Evolutionary conservation across 2,888 invertebrate genomes (phyloP).

Genomic region (Caradrina clavipalpis): DNA sequence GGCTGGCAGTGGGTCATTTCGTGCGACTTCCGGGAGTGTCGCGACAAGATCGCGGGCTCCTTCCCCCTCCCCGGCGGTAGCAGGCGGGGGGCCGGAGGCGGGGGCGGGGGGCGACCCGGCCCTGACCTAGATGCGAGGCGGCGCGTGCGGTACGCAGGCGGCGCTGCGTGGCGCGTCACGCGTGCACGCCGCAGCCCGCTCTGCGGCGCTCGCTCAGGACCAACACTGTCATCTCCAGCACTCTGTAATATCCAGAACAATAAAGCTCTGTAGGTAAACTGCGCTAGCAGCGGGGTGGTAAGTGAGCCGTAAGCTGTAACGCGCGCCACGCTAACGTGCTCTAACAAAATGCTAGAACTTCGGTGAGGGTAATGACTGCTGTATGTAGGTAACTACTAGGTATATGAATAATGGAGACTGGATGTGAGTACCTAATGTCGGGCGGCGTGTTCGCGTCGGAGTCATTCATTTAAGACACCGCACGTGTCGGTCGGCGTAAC

Average conservation of each 20-base stretch:
- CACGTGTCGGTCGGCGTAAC: conserved; percentile 5
- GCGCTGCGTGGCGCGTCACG: conserved; percentile 23
- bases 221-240: too few species aligned
- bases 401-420: background rate
- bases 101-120: conserved; percentile 59
- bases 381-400: too few species aligned
- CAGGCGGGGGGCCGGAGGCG: too few species aligned
- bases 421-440: too few species aligned
- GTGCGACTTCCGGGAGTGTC: conserved; percentile 57
- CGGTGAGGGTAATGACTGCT: background rate
- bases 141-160: conserved; percentile 30
- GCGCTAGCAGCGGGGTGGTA: too few species aligned
- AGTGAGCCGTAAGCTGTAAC: background rate
- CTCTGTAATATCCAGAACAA: too few species aligned
- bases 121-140: conserved; percentile 67
- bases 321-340: background rate
- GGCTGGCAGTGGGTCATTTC: conserved; percentile 47
- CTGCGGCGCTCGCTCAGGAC: too few species aligned
- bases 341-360: background rate
- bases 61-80: background rate
- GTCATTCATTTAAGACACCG: conserved; percentile 8
- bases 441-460: background rate
- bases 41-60: conserved; percentile 50
- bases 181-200: background rate
- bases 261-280: too few species aligned